phyloP scores from a whole-genome alignment of 2,797 vertebrate species.

The Denticeps clupeoides region DNA sequence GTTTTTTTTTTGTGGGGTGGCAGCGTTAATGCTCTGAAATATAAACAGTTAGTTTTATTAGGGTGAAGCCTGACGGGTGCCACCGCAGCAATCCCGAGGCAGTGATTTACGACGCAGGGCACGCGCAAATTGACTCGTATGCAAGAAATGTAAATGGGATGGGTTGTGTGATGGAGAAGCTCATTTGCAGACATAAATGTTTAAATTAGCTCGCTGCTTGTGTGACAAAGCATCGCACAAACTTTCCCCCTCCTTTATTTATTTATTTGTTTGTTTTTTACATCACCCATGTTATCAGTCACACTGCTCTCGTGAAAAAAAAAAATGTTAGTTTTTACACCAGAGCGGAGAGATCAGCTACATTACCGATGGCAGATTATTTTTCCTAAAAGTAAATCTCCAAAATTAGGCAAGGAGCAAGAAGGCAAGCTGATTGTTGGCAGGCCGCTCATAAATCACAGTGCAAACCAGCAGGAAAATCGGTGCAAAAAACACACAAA shows the following conservation, averaged over 20 bases:
- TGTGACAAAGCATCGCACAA: no score
- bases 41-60: no score
- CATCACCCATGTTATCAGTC: conserved; percentile 77
- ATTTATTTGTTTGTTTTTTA: conserved; percentile 28
- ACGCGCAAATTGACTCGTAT: conserved; percentile 85
- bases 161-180: conserved; percentile 91
- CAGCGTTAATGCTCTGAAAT: no score
- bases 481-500: no score
- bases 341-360: no score
- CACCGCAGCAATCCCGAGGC: conserved; percentile 77
- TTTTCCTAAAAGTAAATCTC: conserved; percentile 85
- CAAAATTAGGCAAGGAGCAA: conserved; percentile 80
- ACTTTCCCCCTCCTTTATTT: conserved; percentile 18
- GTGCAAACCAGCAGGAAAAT: no score
- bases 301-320: conserved; percentile 75
- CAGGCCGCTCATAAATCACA: conserved; percentile 30
- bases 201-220: conserved; percentile 95
- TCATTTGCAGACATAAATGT: conserved; percentile 88
- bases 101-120: conserved; percentile 78
- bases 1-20: no score
- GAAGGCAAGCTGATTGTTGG: conserved; percentile 34
- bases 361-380: no score
- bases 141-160: conserved; percentile 84
- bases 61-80: conserved; percentile 70
- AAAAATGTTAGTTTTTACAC: no score